Base-by-base conservation (phyloP, 2,113 vertebrate species). In the Callorhinus ursinus region DNA sequence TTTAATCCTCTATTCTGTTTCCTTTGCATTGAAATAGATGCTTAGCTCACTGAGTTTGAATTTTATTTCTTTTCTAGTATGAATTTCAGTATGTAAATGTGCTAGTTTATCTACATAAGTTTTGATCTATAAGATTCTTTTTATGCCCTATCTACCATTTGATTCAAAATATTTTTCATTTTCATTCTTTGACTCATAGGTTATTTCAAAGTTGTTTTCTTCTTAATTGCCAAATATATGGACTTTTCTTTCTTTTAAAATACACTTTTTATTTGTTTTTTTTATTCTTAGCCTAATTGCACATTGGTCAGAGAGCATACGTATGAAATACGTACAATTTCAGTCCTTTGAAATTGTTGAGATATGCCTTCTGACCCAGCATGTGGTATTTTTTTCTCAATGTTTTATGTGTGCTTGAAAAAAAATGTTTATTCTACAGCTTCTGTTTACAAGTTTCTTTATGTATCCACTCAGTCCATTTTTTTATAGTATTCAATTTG, bases 1-100 rank as follows among this genome's bases (percentile, higher is more conserved):
- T 61, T 94, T 94, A 76, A 84, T 90, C 59, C 63, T 86, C 72
- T 94, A 4, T 92, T 85, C 10, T 42, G 77, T 96, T 92, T 80
- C 22, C 28, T 36, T 67, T 51, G 53, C 71, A 22, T 86, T 79
- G 7, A 93, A 90, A 87, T 63, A 90, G 11, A 79, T 83, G 33
- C 36, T 82, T 88, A 82, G 31, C 11, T 86, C 9, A 28, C 2
- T 39, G 31, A 67, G 11, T 82, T 82, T 57, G 72, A 51, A 51
- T 42, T 76, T 84, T 61, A 11, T 82, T 92, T 18, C 8, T 83
- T 95, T 88, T 72, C 46, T 46, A 77, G n/a, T 26, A 31, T 46
- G 11, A 24, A 76, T 24, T 14, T 49, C 28, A 61, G 8, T n/a
- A 31, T 81, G 28, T 67, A 82, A 85, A 65, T 51, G 55, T 61